Conservation (phyloP, 1,140 invertebrate species). For the Papilio machaon region DNA sequence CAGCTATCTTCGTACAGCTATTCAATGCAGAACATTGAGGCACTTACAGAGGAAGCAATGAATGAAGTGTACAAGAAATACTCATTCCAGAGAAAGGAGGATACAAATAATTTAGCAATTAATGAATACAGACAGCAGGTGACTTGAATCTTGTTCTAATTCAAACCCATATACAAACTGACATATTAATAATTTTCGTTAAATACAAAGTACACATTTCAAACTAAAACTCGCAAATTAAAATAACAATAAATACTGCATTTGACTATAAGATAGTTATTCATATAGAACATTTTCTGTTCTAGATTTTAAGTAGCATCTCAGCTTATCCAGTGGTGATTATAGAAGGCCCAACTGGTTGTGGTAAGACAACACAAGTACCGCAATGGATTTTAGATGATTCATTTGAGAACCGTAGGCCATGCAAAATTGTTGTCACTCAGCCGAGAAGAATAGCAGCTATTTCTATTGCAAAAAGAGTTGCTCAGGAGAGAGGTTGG, state of each 20-base stretch:
- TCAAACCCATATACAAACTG: too few species aligned
- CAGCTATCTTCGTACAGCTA: conserved; percentile 57
- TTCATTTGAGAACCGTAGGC: conserved; percentile 81
- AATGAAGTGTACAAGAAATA: conserved; percentile 73
- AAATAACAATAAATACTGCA: background rate
- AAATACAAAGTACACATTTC: background rate
- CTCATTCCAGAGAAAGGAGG: conserved; percentile 68
- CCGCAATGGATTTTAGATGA: conserved; percentile 94
- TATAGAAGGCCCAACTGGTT: conserved; percentile 94
- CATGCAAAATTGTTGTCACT: conserved; percentile 93
- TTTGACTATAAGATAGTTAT: too few species aligned
- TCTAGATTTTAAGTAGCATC: conserved; percentile 67
- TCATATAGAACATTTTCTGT: conserved; percentile 35
- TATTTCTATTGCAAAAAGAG: conserved; percentile 89
- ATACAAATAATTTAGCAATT: conserved; percentile 70
- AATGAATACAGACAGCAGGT: conserved; percentile 67
- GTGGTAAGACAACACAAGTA: conserved; percentile 90
- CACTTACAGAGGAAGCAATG: conserved; percentile 71
- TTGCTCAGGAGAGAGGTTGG: conserved; percentile 90
- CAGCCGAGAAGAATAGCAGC: conserved; percentile 94
- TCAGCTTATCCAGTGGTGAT: conserved; percentile 79
- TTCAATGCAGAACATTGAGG: conserved; percentile 52
- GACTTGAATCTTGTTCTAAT: conserved; percentile 7
- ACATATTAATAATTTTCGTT: too few species aligned
- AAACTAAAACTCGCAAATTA: background rate